Evolutionary conservation across 35 echinoderm and acorn worm species (phyloP).

Genomic region (Lytechinus variegatus): DNA sequence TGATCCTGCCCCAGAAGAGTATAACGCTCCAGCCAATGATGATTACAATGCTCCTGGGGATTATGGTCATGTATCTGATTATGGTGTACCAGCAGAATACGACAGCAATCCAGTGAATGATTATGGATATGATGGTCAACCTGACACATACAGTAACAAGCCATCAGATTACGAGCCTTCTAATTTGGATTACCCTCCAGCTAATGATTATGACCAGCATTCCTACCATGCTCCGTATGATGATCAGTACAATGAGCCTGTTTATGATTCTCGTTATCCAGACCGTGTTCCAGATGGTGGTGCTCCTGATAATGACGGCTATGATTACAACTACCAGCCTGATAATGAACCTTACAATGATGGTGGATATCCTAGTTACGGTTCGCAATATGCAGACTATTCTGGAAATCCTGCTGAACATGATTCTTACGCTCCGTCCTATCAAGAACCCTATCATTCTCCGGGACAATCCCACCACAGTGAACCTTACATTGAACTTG

Average conservation of each 20-base stretch:
- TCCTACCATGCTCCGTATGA: slow-evolving; percentile 38
- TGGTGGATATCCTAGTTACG: slow-evolving; percentile 9
- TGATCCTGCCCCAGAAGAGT: slow-evolving; percentile 22
- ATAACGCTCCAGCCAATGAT: slow-evolving; percentile 23
- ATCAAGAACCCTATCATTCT: not conserved
- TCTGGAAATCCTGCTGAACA: not conserved
- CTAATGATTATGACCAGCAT: not conserved
- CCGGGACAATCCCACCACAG: not conserved
- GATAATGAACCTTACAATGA: slow-evolving; percentile 28
- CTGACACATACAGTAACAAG: slow-evolving; percentile 21
- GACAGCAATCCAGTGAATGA: slow-evolving; percentile 10
- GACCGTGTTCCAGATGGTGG: not conserved
- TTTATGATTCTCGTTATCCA: slow-evolving; percentile 12
- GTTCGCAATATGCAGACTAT: not conserved
- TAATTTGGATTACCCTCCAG: not conserved
- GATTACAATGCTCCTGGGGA: not conserved
- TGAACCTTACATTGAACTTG: slow-evolving; percentile 37
- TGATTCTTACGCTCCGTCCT: not conserved
- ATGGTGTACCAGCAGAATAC: not conserved
- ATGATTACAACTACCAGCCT: slow-evolving; percentile 23
- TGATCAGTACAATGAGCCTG: slow-evolving; percentile 29
- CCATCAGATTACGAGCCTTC: slow-evolving; percentile 41
- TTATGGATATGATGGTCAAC: slow-evolving; percentile 46
- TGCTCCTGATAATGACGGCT: not conserved
- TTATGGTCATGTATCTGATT: slow-evolving; percentile 31